Evolutionary conservation across 2,113 vertebrate species (phyloP).

Genomic region (Ceyx cyanopectus): DNA sequence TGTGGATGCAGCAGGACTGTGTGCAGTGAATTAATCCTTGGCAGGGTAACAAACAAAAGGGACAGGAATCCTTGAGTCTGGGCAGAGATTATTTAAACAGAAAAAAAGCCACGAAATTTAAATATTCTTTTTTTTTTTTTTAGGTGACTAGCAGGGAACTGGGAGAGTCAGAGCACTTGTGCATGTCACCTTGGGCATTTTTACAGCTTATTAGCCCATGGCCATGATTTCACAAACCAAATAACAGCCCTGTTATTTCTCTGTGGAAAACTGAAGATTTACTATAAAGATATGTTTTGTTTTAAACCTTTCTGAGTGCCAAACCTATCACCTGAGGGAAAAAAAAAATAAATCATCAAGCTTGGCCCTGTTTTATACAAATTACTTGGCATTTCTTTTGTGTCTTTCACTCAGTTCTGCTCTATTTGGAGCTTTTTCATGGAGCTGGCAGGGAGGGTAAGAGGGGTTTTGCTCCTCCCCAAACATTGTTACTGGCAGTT

Average conservation of each 20-base stretch:
- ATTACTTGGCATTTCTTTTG: neutral
- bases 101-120: neutral
- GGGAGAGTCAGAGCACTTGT: neutral
- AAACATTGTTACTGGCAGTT: neutral
- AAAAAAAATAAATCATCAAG: neutral
- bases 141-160: neutral
- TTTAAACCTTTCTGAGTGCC: neutral
- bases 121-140: neutral
- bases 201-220: neutral
- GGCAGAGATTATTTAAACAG: neutral
- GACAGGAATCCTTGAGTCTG: neutral
- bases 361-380: neutral
- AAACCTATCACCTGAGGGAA: neutral
- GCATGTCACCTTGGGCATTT: neutral
- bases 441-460: neutral
- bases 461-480: neutral
- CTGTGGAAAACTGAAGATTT: neutral
- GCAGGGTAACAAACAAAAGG: neutral
- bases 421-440: neutral
- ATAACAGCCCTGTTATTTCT: neutral
- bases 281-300: neutral
- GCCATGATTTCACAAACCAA: neutral
- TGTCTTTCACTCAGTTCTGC: neutral
- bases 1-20: fast-evolving
- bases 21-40: neutral